Conservation (phyloP, 2,113 vertebrate species). For the Chitala chitala region DNA sequence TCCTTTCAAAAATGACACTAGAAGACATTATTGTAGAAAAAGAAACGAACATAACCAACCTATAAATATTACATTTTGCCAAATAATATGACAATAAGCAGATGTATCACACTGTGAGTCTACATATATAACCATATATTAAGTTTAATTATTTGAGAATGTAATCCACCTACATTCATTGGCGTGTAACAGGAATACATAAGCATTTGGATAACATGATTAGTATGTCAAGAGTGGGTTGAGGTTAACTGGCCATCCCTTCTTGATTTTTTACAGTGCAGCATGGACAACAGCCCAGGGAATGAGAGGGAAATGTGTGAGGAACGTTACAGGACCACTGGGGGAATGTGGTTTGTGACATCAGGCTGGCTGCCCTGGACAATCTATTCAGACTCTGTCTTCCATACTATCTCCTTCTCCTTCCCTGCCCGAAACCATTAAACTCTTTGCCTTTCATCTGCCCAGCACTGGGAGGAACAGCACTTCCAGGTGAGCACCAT, state of each 20-base stretch:
- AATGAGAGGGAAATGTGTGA: too few species aligned
- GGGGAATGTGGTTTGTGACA: too few species aligned
- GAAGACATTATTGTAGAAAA: neutral
- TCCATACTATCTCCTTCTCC: constrained; percentile 19
- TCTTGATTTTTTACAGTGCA: too few species aligned
- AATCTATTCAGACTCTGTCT: constrained; percentile 30
- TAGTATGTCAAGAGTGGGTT: too few species aligned
- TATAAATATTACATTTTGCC: constrained; percentile 37
- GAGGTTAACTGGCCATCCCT: too few species aligned
- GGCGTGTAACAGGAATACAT: neutral
- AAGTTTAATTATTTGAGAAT: neutral
- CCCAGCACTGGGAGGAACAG: constrained; percentile 64
- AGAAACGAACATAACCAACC: neutral
- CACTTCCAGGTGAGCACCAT: constrained; percentile 74
- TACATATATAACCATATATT: neutral
- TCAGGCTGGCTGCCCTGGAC: constrained; percentile 27
- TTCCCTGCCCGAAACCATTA: constrained; percentile 66
- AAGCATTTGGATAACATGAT: neutral
- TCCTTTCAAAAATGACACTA: neutral
- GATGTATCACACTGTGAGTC: neutral
- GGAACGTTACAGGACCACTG: too few species aligned
- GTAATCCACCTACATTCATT: neutral
- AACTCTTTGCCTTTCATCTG: constrained; percentile 76
- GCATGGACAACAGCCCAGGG: too few species aligned
- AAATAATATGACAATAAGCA: constrained; percentile 37